Conservation (phyloP, 2,113 vertebrate species). For the Corvus hawaiiensis region DNA sequence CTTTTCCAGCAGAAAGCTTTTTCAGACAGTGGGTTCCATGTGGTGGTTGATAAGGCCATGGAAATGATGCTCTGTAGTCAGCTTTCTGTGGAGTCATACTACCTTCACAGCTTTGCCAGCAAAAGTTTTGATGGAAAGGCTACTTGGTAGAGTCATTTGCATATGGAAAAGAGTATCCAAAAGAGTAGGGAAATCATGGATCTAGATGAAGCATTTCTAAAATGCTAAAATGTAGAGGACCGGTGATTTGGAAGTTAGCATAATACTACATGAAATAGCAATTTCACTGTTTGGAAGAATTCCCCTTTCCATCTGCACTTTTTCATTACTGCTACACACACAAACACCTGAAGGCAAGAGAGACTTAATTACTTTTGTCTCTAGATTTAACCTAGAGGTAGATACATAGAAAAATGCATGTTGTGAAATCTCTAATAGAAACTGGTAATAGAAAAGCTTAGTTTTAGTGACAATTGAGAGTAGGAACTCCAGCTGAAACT, state of each 20-base stretch:
- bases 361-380: background rate
- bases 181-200: background rate
- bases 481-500: background rate
- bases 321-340: background rate
- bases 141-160: background rate
- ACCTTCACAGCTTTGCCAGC: background rate
- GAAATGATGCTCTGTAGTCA: background rate
- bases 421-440: background rate
- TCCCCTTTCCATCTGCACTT: background rate
- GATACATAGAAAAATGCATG: background rate
- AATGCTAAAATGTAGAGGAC: background rate
- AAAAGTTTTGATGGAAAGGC: background rate
- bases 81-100: background rate
- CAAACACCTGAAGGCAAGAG: background rate
- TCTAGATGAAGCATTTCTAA: background rate
- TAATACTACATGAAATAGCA: background rate
- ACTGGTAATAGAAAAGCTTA: background rate
- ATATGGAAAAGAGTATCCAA: background rate
- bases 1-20: background rate
- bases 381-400: background rate
- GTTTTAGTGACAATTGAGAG: background rate
- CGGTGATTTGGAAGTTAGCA: background rate
- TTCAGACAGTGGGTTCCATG: background rate
- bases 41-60: background rate
- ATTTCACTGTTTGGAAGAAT: background rate